Conservation (phyloP, 1,140 invertebrate species). For the Bradysia coprophila region DNA sequence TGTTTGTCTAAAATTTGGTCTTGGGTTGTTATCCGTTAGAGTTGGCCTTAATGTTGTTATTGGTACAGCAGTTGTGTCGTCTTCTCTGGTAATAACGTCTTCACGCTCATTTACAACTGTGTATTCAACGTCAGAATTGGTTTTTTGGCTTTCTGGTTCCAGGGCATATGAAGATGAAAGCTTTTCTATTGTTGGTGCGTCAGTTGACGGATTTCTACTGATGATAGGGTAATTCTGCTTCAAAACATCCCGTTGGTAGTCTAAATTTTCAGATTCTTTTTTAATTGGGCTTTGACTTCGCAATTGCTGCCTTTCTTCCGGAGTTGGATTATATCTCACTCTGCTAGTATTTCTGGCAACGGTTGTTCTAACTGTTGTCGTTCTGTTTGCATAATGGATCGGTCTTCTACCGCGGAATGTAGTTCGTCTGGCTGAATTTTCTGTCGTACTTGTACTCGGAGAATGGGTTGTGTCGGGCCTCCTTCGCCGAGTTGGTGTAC, state of each 20-base stretch:
- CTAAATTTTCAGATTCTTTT: constrained; percentile 23
- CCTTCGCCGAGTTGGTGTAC: constrained; percentile 10
- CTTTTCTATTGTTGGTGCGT: too few relatives aligned
- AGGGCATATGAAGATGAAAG: too few relatives aligned
- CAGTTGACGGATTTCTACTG: constrained; percentile 13
- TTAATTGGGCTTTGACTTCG: constrained; percentile 7
- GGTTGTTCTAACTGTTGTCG: constrained; percentile 27
- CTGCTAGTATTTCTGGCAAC: constrained; percentile 22
- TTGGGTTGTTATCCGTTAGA: too few relatives aligned
- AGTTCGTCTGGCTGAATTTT: constrained; percentile 7
- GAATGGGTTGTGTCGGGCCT: constrained; percentile 6
- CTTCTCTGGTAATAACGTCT: too few relatives aligned
- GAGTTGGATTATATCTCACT: constrained; percentile 19
- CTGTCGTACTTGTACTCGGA: constrained; percentile 2
- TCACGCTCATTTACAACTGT: too few relatives aligned
- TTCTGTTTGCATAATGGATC: constrained; percentile 19
- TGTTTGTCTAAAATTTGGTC: too few relatives aligned
- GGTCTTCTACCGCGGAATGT: constrained; percentile 18
- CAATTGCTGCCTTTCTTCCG: constrained; percentile 16
- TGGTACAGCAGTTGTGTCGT: too few relatives aligned
- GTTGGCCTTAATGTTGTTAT: too few relatives aligned
- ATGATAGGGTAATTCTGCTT: constrained; percentile 36
- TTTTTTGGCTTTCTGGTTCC: too few relatives aligned
- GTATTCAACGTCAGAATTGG: too few relatives aligned
- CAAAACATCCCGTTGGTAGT: constrained; percentile 35